Conservation (phyloP, 2,797 vertebrate genomes). For the Hemibagrus guttatus region DNA sequence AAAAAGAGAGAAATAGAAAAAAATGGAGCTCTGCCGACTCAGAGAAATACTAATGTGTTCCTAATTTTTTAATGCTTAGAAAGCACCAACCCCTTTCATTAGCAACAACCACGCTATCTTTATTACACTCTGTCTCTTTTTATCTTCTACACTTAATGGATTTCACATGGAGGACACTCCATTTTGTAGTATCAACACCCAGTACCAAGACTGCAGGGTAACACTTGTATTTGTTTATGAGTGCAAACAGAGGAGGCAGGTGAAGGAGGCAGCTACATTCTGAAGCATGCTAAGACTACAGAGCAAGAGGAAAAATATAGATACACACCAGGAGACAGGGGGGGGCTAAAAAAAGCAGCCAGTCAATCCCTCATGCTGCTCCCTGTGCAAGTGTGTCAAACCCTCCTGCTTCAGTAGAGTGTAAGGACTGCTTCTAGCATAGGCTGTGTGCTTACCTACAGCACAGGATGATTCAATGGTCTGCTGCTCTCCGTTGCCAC, state of each 20-base stretch:
- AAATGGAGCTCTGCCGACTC: not conserved
- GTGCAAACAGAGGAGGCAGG: constrained; percentile 24
- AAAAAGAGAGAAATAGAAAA: not conserved
- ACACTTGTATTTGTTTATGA: constrained; percentile 29
- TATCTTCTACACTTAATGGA: constrained; percentile 26
- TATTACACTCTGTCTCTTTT: not conserved
- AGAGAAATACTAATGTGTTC: not conserved
- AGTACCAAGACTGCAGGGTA: constrained; percentile 55
- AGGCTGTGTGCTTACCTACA: constrained; percentile 35
- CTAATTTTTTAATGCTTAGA: constrained; percentile 6
- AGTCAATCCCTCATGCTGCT: constrained; percentile 35
- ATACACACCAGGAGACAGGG: constrained; percentile 16
- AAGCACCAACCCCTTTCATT: not conserved
- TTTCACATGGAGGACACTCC: constrained; percentile 63
- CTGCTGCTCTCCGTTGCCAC: constrained; percentile 47
- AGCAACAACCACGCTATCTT: not conserved
- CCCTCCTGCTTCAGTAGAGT: constrained; percentile 23
- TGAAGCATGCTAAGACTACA: constrained; percentile 8
- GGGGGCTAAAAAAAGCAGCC: constrained; percentile 33
- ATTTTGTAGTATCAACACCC: constrained; percentile 60
- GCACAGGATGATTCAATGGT: constrained; percentile 46
- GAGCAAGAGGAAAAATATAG: constrained; percentile 10
- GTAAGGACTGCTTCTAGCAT: constrained; percentile 30
- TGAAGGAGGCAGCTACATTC: constrained; percentile 16
- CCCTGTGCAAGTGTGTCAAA: constrained; percentile 43